Evolutionary conservation across 2,888 invertebrate genomes (phyloP).

Genomic region (Zygaena filipendulae): DNA sequence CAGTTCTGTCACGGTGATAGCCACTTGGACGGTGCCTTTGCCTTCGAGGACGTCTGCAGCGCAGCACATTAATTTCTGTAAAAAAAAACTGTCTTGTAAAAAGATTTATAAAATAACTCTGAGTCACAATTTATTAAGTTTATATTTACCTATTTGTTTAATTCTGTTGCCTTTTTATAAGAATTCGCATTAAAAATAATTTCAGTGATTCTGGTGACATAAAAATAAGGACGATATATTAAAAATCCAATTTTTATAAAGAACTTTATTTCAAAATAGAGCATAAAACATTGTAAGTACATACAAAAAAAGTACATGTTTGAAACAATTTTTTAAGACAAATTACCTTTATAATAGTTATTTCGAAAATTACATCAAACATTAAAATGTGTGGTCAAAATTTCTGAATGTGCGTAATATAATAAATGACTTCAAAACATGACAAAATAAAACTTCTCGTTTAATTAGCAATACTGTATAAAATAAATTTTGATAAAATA

Average conservation of each 20-base stretch:
- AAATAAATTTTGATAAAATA: no score
- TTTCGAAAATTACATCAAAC: no score
- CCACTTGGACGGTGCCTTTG: slow-evolving; percentile 86
- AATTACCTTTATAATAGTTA: no score
- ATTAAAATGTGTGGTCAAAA: no score
- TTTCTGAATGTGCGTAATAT: no score
- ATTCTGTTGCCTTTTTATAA: no score
- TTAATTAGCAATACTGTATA: no score
- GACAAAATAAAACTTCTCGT: no score
- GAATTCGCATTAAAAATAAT: no score
- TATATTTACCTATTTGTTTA: no score
- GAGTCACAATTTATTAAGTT: no score
- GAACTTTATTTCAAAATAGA: slow-evolving; percentile 49
- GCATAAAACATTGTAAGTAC: slow-evolving; percentile 55
- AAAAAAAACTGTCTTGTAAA: slow-evolving; percentile 20
- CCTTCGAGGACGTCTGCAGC: slow-evolving; percentile 94
- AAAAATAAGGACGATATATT: slow-evolving; percentile 2
- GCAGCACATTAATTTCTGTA: slow-evolving; percentile 90
- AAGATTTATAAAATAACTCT: slow-evolving; percentile 4
- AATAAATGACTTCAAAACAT: slow-evolving; percentile 19
- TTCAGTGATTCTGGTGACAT: slow-evolving; percentile 1
- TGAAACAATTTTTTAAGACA: no score
- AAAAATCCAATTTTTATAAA: slow-evolving; percentile 35
- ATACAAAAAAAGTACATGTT: slow-evolving; percentile 45
- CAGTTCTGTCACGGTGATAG: slow-evolving; percentile 88